phyloP scores from a whole-genome alignment of 2,797 vertebrate genomes.

The Rhabdomys pumilio region DNA sequence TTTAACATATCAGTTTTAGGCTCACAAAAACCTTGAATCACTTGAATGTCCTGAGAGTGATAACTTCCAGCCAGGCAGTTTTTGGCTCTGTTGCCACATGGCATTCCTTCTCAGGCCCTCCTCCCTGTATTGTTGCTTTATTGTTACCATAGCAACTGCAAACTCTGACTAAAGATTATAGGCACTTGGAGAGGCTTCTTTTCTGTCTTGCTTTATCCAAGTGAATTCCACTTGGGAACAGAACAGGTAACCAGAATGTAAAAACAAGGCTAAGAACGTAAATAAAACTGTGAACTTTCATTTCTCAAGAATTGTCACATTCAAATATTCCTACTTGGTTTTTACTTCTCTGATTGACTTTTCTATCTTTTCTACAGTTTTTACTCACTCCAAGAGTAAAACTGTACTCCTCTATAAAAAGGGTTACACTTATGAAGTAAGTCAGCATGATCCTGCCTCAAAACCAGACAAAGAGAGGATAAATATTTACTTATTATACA shows the following conservation, averaged over 20 bases:
- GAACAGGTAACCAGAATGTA: slow-evolving; percentile 55
- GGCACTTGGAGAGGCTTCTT: slow-evolving; percentile 35
- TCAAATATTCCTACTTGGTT: slow-evolving; percentile 20
- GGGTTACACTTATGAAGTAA: not conserved
- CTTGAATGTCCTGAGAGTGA: slow-evolving; percentile 54
- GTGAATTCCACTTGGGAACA: slow-evolving; percentile 62
- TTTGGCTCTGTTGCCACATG: slow-evolving; percentile 72
- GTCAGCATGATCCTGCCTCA: not conserved
- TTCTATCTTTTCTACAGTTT: slow-evolving; percentile 3
- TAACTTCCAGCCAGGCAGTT: slow-evolving; percentile 69
- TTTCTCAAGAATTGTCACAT: slow-evolving; percentile 44
- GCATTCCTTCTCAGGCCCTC: slow-evolving; percentile 44
- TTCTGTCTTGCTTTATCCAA: slow-evolving; percentile 53
- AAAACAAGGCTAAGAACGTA: slow-evolving; percentile 31
- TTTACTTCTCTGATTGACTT: not conserved
- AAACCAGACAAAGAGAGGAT: not conserved
- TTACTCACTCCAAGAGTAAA: not conserved
- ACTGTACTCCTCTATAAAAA: not conserved
- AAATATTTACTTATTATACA: slow-evolving; percentile 48
- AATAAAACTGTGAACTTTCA: slow-evolving; percentile 63
- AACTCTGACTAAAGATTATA: slow-evolving; percentile 67
- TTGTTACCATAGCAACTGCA: slow-evolving; percentile 78
- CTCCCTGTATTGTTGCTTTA: slow-evolving; percentile 74
- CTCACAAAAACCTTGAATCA: slow-evolving; percentile 74
- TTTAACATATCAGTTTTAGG: slow-evolving; percentile 68